Evolutionary conservation across 2,888 invertebrate species (phyloP).

Genomic region (Cheilosia vernalis): DNA sequence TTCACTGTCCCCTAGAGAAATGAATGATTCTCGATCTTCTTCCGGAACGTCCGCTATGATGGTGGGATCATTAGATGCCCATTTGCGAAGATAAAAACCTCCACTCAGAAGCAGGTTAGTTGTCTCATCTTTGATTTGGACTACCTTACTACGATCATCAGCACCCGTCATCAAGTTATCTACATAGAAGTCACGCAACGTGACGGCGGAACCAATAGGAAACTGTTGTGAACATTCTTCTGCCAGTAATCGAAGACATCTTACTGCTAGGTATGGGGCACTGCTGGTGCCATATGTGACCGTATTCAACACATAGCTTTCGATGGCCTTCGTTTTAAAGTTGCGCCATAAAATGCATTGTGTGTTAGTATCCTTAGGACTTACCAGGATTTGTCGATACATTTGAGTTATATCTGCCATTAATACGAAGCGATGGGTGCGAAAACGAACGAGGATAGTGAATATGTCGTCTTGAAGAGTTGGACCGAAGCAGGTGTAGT

Average conservation of each 20-base stretch:
- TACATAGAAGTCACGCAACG: slow-evolving; percentile 43
- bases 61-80: slow-evolving; percentile 26
- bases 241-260: slow-evolving; percentile 25
- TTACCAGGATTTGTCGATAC: slow-evolving; percentile 31
- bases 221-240: slow-evolving; percentile 1
- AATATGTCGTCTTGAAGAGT: slow-evolving; percentile 47
- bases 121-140: slow-evolving; percentile 11
- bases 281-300: slow-evolving; percentile 48
- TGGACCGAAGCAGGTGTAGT: slow-evolving; percentile 6
- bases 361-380: not conserved
- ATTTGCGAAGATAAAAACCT: slow-evolving; percentile 42
- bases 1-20: slow-evolving; percentile 38
- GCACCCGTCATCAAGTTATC: slow-evolving; percentile 64
- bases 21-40: slow-evolving; percentile 1
- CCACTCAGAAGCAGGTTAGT: slow-evolving; percentile 20
- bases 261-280: slow-evolving; percentile 32
- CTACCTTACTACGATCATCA: slow-evolving; percentile 21
- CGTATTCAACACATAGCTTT: slow-evolving; percentile 45
- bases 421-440: too few species aligned
- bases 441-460: slow-evolving; percentile 2
- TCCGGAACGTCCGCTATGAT: slow-evolving; percentile 15
- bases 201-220: slow-evolving; percentile 15
- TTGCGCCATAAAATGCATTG: slow-evolving; percentile 41
- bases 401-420: slow-evolving; percentile 27
- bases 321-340: slow-evolving; percentile 12